Conservation (phyloP, 2,888 invertebrate species). For the Xiphydria camelus region DNA sequence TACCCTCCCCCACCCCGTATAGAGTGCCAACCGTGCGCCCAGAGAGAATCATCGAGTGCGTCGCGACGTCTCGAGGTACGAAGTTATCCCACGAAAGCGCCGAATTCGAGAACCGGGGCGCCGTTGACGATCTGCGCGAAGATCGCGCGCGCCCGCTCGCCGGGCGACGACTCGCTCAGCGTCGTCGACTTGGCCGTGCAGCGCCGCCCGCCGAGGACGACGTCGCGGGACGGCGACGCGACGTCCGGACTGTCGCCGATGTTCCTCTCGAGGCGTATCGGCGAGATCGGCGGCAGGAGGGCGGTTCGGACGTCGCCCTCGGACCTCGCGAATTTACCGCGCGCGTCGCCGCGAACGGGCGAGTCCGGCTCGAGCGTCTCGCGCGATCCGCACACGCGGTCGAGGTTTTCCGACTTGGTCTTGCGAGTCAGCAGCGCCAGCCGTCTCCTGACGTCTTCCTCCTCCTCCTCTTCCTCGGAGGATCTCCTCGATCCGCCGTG, state of each 20-base stretch:
- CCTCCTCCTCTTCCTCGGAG: conserved; percentile 7
- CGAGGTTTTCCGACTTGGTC: conserved; percentile 49
- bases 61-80: neutral
- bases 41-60: no score
- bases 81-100: conserved; percentile 21
- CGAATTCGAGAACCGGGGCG: conserved; percentile 32
- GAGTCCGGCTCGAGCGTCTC: neutral
- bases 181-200: conserved; percentile 1
- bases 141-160: conserved; percentile 44
- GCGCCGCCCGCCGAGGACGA: conserved; percentile 4
- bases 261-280: conserved; percentile 36
- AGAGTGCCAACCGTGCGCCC: no score
- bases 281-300: conserved; percentile 23
- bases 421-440: conserved; percentile 44
- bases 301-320: conserved; percentile 39
- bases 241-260: conserved; percentile 40
- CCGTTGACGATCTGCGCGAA: conserved; percentile 47
- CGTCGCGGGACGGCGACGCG: conserved; percentile 13
- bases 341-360: conserved; percentile 10
- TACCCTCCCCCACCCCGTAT: no score
- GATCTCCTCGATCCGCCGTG: conserved; percentile 3
- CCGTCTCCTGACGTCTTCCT: conserved; percentile 33
- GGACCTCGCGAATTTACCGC: conserved; percentile 41
- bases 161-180: conserved; percentile 21
- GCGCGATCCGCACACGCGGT: conserved; percentile 27